These are phyloP conservation scores for Drosophila lacertosa DNA, from an alignment of 1,140 invertebrate genomes.

Conservation along the genomic window DNA sequence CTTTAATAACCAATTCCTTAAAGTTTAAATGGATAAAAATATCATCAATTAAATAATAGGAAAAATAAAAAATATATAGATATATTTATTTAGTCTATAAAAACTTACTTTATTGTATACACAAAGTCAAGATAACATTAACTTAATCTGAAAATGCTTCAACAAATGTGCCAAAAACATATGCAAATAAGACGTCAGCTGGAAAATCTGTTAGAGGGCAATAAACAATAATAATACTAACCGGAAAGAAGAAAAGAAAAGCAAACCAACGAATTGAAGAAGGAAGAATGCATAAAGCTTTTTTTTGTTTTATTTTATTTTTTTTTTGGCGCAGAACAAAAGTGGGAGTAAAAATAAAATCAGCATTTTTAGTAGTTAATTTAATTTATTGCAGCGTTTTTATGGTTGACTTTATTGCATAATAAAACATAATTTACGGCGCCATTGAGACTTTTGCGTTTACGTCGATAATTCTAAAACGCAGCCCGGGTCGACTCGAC, in stretches of 20 bases:
- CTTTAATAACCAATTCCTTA: no score
- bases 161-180: not conserved
- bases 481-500: conserved; percentile 49
- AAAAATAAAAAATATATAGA: no score
- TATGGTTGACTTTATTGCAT: conserved; percentile 84
- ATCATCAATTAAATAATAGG: no score
- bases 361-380: conserved; percentile 84
- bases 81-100: no score
- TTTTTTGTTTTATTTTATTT: conserved; percentile 6
- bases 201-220: conserved; percentile 12
- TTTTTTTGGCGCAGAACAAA: conserved; percentile 1
- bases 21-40: no score
- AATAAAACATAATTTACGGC: conserved; percentile 84
- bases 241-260: no score
- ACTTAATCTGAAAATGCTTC: not conserved
- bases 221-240: conserved; percentile 31
- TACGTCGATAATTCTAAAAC: conserved; percentile 80
- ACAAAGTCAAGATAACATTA: not conserved
- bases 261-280: no score
- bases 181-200: conserved; percentile 13
- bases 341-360: conserved; percentile 76
- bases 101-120: no score
- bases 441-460: conserved; percentile 83
- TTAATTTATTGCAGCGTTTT: conserved; percentile 84
- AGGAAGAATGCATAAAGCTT: conserved; percentile 13